Evolutionary conservation across 2,113 vertebrate genomes (phyloP), one percentile per base, ranked within the genome.

Genomic region (Pseudopodoces humilis): DNA sequence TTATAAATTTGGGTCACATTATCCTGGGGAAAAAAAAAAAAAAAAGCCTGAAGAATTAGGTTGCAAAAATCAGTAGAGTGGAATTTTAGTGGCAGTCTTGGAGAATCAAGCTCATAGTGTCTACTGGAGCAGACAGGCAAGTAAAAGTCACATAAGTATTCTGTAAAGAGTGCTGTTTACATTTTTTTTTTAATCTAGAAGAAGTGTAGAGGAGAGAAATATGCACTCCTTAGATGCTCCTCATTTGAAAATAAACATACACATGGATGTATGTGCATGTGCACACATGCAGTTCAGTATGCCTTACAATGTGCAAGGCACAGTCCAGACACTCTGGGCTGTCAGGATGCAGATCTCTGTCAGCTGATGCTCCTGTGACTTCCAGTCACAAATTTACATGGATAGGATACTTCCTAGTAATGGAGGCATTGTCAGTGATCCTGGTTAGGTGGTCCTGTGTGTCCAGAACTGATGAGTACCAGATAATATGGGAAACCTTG

Each of bases 1-100:
- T 92, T 95, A 85, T 90, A 94, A 96, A 97, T 97, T 97, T 97
- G 80, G 94, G 97, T 97, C 94, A 95, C 65, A 72, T 95, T 52
- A 86, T 95, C 78, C 90, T 96, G 93, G 43, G 37, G 39, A 39
- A 67, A 72, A 53, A 46, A 43, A 37, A 37, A 37, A 35, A 53
- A 68, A 41, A 7, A 85, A 62, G 92, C 96, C 77, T 49, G 76
- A 91, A 97, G 89, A 97, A 97, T 97, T 97, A 97, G 96, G 83
- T 95, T 97, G 91, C 92, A 95, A 86, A 95, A 93, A 86, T 95
- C 95, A 97, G 83, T 15, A 50, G 92, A 97, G 94, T 96, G 95
- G 96, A 97, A 96, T 97, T 97, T 97, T 96, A 94, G 86, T 91
- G 90, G 83, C 92, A 94, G 88, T 96, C 95, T 97, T 94, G 92